Percentiles rank a stretch among this genome's conserved stretches.
Conservation (phyloP, 2,113 vertebrate genomes). For the Albula glossodonta region DNA sequence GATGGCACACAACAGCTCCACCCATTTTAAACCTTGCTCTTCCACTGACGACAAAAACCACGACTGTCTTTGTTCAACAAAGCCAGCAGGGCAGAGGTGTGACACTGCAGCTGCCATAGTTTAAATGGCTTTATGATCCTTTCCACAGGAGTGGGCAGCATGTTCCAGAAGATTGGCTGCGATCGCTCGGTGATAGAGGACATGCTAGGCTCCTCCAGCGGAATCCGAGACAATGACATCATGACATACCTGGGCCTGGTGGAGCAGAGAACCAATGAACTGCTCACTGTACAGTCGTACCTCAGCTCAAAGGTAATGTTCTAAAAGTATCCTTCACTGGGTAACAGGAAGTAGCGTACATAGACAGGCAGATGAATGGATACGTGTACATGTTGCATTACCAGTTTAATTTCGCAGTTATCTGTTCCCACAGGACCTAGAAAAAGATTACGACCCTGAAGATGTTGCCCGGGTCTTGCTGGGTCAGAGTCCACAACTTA, state of each 20-base stretch:
- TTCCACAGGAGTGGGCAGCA: constrained; percentile 61
- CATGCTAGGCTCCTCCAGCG: constrained; percentile 66
- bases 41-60: no score
- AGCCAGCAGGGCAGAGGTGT: no score
- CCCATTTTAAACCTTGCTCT: no score
- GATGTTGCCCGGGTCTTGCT: constrained; percentile 56
- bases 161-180: constrained; percentile 68
- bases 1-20: no score
- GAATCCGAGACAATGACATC: constrained; percentile 73
- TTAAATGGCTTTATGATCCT: neutral
- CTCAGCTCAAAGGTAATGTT: constrained; percentile 67
- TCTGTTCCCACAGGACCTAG: constrained; percentile 55
- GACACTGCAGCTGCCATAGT: neutral
- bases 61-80: no score
- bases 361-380: no score
- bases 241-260: constrained; percentile 74
- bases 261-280: constrained; percentile 76
- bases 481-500: constrained; percentile 26
- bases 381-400: no score
- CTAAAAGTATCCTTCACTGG: no score
- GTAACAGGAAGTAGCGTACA: no score
- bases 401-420: no score
- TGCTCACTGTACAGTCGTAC: constrained; percentile 75
- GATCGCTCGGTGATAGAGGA: constrained; percentile 70
- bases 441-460: constrained; percentile 65